Evolutionary conservation across 2,113 vertebrate genomes (phyloP).

Genomic region (Xyrauchen texanus): DNA sequence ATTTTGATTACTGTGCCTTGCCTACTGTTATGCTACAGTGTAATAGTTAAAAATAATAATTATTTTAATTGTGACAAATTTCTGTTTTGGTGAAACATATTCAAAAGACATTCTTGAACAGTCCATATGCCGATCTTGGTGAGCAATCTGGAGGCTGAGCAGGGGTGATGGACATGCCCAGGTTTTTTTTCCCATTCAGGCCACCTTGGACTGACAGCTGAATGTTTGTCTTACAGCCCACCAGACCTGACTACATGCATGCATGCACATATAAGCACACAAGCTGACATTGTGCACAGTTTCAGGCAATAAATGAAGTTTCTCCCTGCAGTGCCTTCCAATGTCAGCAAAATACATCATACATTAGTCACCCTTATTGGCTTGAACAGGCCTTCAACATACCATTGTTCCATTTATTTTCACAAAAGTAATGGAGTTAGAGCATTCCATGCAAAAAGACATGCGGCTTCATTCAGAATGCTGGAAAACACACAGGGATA

Average conservation of each 20-base stretch:
- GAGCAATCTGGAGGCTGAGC: slow-evolving; percentile 40
- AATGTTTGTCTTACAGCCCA: slow-evolving; percentile 15
- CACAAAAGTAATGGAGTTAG: not conserved
- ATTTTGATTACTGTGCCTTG: not conserved
- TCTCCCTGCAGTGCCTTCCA: slow-evolving; percentile 17
- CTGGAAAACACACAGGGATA: not conserved
- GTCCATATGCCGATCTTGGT: not conserved
- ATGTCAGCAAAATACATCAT: slow-evolving; percentile 20
- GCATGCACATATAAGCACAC: not conserved
- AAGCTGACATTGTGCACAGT: slow-evolving; percentile 23
- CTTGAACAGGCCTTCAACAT: not conserved
- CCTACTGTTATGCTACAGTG: no score
- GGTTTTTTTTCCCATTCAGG: slow-evolving; percentile 28
- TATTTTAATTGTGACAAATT: not conserved
- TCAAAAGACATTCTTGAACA: not conserved
- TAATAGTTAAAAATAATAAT: not conserved
- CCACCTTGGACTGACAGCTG: slow-evolving; percentile 29
- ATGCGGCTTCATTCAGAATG: slow-evolving; percentile 1
- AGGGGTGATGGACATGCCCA: slow-evolving; percentile 20
- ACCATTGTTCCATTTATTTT: not conserved
- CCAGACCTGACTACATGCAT: not conserved
- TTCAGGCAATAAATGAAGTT: slow-evolving; percentile 31
- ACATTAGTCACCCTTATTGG: slow-evolving; percentile 1
- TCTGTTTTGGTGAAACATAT: not conserved
- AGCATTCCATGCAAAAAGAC: not conserved